Evolutionary conservation across 2,797 vertebrate species (phyloP), one percentile per base, ranked within the genome.

Genomic region (Lacerta agilis): DNA sequence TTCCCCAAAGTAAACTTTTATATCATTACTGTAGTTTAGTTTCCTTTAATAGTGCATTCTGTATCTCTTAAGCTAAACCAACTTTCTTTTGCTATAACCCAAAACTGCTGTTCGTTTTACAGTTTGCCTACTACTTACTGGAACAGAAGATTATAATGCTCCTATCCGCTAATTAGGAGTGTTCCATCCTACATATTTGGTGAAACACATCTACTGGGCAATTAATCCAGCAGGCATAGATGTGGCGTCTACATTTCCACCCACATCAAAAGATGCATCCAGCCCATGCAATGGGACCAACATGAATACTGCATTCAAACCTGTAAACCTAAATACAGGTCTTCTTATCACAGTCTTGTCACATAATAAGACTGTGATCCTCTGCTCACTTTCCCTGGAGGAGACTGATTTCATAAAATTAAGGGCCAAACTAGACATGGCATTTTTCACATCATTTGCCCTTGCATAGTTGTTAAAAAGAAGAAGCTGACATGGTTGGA

Each of bases 221-320:
- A 58, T 78, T 80, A 64, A 11, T 45, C 23, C 72, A n/a, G 77
- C 7, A 77, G 69, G 25, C 45, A n/a, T 76, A 9, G 36, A 41
- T 41, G 17, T 76, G 79, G n/a, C 7, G 41, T 55, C 1, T 55
- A 64, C 18, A n/a, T 69, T 69, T 87, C 33, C 43, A 78, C 25
- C 64, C 27, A 71, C 75, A 79, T 83, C 87, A 83, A 61, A 78
- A 76, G 87, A n/a, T 43, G 11, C 20, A 72, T 29, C n/a, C 58
- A 66, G 27, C n/a, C 61, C 6, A 71, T 78, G 69, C 33, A 49
- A 36, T 49, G 73, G 25, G 15, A n/a, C 36, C 27, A 2, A 76
- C 8, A 43, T 33, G 9, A 45, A 45, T 11, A 69, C 6, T 41
- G 27, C 6, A 7, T 67, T 29, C 38, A 43, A 8, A 41, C 25